Percentiles rank a stretch among this genome's conserved stretches.
phyloP scores from a whole-genome alignment of 2,888 invertebrate species.

The Erebia aethiops region DNA sequence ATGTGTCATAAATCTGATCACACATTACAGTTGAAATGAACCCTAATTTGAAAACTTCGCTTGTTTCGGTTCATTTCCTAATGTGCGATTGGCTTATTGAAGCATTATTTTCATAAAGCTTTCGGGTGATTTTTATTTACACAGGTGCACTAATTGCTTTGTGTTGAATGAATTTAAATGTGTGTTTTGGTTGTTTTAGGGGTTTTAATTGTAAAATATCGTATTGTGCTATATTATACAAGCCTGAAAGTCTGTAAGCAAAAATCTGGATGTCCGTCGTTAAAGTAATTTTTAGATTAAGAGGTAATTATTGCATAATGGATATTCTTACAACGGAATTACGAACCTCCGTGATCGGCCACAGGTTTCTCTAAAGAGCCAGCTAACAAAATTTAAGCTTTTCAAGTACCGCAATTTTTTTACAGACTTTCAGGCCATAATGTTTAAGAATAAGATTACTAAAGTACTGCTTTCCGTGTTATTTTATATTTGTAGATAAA shows the following conservation, averaged over 20 bases:
- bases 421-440: neutral
- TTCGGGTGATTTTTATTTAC: conserved; percentile 1
- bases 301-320: no score
- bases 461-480: neutral
- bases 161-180: neutral
- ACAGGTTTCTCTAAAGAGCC: no score
- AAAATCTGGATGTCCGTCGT: neutral
- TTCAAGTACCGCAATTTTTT: neutral
- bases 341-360: no score
- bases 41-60: no score
- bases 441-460: neutral
- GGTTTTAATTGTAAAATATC: neutral
- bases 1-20: neutral
- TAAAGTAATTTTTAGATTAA: neutral
- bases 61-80: no score
- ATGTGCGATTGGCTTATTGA: neutral
- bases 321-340: no score
- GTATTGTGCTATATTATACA: neutral
- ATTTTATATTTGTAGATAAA: neutral
- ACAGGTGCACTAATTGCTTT: conserved; percentile 5
- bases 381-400: neutral
- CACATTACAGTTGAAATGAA: neutral
- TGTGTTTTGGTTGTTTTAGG: neutral
- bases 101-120: neutral
- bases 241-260: neutral